Evolutionary conservation across 2,888 invertebrate genomes (phyloP).

Genomic region (Chouioia cunea): DNA sequence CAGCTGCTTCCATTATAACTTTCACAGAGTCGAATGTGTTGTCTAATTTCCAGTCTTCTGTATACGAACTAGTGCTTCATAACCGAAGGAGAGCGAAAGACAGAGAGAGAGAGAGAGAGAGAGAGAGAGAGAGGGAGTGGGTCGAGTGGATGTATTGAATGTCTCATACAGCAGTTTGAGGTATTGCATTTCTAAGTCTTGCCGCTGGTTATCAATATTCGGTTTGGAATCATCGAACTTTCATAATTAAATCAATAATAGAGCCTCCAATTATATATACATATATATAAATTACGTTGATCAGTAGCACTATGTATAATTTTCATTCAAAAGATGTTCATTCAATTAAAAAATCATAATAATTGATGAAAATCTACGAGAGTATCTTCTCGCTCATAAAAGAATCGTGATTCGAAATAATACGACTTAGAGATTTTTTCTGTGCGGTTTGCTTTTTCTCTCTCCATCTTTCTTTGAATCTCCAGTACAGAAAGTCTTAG

Average conservation of each 20-base stretch:
- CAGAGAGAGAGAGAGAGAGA: too few species aligned
- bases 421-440: constrained; percentile 17
- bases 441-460: constrained; percentile 9
- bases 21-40: constrained; percentile 26
- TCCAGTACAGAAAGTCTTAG: background rate
- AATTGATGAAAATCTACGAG: constrained; percentile 3
- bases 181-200: background rate
- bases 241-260: background rate
- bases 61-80: too few species aligned
- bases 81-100: too few species aligned
- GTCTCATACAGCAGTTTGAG: constrained; percentile 2
- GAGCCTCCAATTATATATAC: too few species aligned
- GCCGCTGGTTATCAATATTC: background rate
- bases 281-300: too few species aligned
- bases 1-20: constrained; percentile 51
- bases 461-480: background rate
- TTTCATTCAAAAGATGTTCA: background rate
- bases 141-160: constrained; percentile 1
- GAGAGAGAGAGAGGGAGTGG: too few species aligned
- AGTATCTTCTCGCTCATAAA: constrained; percentile 18
- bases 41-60: too few species aligned
- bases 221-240: background rate
- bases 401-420: constrained; percentile 5
- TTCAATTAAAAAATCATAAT: constrained; percentile 14
- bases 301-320: too few species aligned